Percentiles rank a stretch among this genome's conserved stretches.
Evolutionary conservation across 23 tunicate species (phyloP).

Genomic region (Styela clava): DNA sequence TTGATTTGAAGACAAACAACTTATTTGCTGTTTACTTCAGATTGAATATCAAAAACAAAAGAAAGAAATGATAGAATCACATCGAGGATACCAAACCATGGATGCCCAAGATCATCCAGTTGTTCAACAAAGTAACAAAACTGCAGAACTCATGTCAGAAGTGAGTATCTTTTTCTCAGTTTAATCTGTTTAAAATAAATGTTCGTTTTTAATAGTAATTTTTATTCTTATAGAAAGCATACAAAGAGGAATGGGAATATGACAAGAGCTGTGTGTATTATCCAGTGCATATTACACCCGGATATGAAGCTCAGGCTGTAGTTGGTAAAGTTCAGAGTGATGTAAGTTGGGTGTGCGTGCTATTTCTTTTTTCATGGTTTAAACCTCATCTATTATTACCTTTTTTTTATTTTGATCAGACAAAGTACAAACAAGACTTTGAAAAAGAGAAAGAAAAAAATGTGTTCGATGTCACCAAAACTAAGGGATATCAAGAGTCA

Average conservation of each 20-base stretch:
- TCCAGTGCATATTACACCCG: constrained; percentile 42
- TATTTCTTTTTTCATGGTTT: background rate
- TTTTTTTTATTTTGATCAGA: constrained; percentile 25
- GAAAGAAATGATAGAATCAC: constrained; percentile 57
- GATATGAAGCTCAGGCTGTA: constrained; percentile 30
- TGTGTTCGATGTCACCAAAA: constrained; percentile 51
- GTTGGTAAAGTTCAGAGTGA: constrained; percentile 26
- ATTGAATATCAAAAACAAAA: constrained; percentile 68
- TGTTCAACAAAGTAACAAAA: constrained; percentile 70
- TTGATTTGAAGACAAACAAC: too few species aligned
- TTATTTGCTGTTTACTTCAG: too few species aligned
- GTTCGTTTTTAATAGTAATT: background rate
- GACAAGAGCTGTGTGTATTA: constrained; percentile 67
- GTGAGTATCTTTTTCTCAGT: constrained; percentile 22
- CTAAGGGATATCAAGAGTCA: constrained; percentile 46
- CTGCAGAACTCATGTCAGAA: constrained; percentile 51
- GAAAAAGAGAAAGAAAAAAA: constrained; percentile 57
- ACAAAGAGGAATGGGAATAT: constrained; percentile 81
- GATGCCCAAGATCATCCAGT: constrained; percentile 87
- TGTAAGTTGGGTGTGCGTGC: background rate
- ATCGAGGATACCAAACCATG: constrained; percentile 92
- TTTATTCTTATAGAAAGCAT: constrained; percentile 31
- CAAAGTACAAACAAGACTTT: constrained; percentile 38
- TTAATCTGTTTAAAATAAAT: background rate
- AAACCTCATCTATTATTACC: too few species aligned